phyloP scores from a whole-genome alignment of 2,888 invertebrate genomes.

The Xanthia icteritia region DNA sequence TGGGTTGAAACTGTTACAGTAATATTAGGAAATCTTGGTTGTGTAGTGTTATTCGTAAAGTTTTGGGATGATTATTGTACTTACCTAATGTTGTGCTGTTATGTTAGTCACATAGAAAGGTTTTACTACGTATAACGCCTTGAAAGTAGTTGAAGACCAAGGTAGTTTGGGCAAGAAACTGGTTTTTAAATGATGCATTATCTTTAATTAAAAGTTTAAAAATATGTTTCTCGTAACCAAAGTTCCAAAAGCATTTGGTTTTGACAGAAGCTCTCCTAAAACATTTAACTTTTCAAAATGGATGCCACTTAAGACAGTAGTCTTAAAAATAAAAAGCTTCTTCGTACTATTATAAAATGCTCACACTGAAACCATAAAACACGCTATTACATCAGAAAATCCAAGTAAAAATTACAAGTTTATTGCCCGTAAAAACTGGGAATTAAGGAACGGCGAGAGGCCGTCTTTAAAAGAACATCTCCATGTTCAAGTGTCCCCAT shows the following conservation, averaged over 20 bases:
- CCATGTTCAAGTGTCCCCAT: conserved; percentile 72
- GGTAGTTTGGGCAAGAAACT: background rate
- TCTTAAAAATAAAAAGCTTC: conserved; percentile 44
- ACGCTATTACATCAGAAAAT: conserved; percentile 51
- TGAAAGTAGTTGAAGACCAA: background rate
- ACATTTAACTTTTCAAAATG: conserved; percentile 3
- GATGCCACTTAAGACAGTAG: conserved; percentile 14
- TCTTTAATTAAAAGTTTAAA: too few species aligned
- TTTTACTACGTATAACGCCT: background rate
- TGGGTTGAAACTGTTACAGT: conserved; percentile 29
- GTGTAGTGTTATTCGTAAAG: conserved; percentile 22
- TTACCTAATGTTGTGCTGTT: background rate
- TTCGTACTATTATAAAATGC: conserved; percentile 41
- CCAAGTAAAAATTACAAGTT: conserved; percentile 66
- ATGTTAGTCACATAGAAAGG: background rate
- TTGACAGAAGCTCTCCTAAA: too few species aligned
- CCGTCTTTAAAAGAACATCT: conserved; percentile 65
- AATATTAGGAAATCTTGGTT: conserved; percentile 25
- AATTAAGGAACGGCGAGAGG: conserved; percentile 67
- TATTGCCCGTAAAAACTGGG: conserved; percentile 65
- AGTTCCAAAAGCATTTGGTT: too few species aligned
- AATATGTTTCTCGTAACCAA: too few species aligned
- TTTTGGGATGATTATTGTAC: conserved; percentile 24
- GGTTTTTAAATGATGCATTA: too few species aligned
- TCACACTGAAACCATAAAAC: conserved; percentile 57